Evolutionary conservation across 2,797 vertebrate species (phyloP).

Genomic region (Molossus molossus): DNA sequence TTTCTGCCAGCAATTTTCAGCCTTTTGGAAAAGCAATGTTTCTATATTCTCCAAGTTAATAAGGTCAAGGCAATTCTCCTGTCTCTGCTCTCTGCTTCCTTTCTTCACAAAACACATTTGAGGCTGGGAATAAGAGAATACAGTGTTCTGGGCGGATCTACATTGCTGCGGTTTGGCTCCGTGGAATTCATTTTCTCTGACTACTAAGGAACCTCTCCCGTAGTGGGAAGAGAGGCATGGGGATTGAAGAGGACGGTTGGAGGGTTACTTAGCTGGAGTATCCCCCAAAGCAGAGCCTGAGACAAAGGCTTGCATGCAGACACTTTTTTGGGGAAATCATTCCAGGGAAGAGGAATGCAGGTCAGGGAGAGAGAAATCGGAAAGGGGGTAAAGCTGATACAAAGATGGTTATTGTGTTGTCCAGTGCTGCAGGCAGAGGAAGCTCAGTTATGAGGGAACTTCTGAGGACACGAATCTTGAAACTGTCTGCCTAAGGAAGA

Average conservation of each 20-base stretch:
- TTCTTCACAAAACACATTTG: neutral
- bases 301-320: neutral
- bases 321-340: neutral
- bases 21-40: neutral
- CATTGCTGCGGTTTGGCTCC: neutral
- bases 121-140: neutral
- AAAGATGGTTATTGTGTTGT: neutral
- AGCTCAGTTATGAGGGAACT: neutral
- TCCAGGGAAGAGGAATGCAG: neutral
- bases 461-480: neutral
- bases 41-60: conserved; percentile 11
- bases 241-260: neutral
- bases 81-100: neutral
- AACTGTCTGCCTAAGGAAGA: neutral
- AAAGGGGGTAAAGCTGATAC: neutral
- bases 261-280: neutral
- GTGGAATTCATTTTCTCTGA: neutral
- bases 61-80: neutral
- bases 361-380: neutral
- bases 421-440: neutral
- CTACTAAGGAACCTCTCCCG: neutral
- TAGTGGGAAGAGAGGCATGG: neutral
- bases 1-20: neutral
- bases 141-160: neutral
- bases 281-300: neutral